Conservation (phyloP, 2,797 vertebrate genomes). For the Podarcis lilfordi region DNA sequence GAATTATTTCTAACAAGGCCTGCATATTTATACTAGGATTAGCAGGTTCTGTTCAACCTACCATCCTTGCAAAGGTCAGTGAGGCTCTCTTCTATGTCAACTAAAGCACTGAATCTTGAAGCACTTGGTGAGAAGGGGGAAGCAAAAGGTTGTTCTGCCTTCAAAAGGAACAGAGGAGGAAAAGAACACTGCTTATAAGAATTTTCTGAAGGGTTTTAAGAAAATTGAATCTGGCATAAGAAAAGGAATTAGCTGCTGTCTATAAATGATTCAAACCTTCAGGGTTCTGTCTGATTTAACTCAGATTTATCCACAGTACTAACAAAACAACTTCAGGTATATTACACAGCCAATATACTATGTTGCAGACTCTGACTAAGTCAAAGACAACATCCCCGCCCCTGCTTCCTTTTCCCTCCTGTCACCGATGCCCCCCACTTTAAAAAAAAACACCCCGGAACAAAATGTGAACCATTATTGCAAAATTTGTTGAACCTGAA, state of each 20-base stretch:
- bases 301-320: neutral
- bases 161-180: neutral
- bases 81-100: slow-evolving; percentile 16
- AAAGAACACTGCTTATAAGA: neutral
- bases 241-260: neutral
- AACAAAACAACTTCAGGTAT: neutral
- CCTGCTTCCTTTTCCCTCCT: too few relatives aligned
- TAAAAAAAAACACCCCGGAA: neutral
- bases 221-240: slow-evolving; percentile 10
- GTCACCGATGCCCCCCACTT: too few relatives aligned
- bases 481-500: neutral
- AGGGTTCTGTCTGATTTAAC: neutral
- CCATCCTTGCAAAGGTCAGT: slow-evolving; percentile 51
- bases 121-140: neutral
- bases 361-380: too few relatives aligned
- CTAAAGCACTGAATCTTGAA: slow-evolving; percentile 24
- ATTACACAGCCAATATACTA: neutral
- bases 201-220: neutral
- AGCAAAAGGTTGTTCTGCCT: neutral
- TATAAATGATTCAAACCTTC: neutral
- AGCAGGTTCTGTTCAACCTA: slow-evolving; percentile 18
- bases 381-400: too few relatives aligned
- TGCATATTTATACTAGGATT: slow-evolving; percentile 47
- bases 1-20: slow-evolving; percentile 45
- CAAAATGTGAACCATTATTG: neutral